phyloP scores from a whole-genome alignment of 2,888 invertebrate genomes.

The Periphyllus acericola region DNA sequence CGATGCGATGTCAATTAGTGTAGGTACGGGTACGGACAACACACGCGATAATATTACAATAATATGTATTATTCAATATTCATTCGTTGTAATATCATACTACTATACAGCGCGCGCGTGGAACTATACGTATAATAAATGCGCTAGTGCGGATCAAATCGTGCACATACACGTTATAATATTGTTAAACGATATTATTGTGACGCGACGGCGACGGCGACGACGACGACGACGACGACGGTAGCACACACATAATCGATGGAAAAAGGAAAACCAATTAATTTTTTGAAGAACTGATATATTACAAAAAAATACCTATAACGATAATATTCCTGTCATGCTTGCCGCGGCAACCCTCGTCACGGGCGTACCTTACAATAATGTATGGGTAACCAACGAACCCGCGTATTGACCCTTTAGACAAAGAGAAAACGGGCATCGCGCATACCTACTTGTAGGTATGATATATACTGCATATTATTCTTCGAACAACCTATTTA shows the following conservation, averaged over 20 bases:
- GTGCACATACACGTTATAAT: not conserved
- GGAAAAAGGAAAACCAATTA: constrained; percentile 38
- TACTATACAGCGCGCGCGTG: not conserved
- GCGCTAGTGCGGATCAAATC: not conserved
- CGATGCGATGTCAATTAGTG: constrained; percentile 29
- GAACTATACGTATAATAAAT: not conserved
- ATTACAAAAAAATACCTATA: constrained; percentile 11
- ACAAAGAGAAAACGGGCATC: constrained; percentile 24
- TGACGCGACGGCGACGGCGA: not conserved
- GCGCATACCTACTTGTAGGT: not conserved
- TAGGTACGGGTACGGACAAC: not conserved
- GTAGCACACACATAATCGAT: not conserved
- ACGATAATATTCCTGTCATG: constrained; percentile 24
- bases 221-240: not conserved
- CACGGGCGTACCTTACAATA: constrained; percentile 14
- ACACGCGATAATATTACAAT: not conserved
- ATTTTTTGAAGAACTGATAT: constrained; percentile 3
- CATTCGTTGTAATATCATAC: not conserved
- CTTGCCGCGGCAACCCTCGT: constrained; percentile 13
- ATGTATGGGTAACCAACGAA: not conserved
- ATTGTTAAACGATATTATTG: not conserved
- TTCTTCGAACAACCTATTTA: not conserved
- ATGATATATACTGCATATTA: not conserved
- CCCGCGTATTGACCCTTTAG: not conserved
- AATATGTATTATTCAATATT: constrained; percentile 1